Base-by-base conservation (phyloP, 2,797 vertebrate species). In the Hemitrygon akajei region DNA sequence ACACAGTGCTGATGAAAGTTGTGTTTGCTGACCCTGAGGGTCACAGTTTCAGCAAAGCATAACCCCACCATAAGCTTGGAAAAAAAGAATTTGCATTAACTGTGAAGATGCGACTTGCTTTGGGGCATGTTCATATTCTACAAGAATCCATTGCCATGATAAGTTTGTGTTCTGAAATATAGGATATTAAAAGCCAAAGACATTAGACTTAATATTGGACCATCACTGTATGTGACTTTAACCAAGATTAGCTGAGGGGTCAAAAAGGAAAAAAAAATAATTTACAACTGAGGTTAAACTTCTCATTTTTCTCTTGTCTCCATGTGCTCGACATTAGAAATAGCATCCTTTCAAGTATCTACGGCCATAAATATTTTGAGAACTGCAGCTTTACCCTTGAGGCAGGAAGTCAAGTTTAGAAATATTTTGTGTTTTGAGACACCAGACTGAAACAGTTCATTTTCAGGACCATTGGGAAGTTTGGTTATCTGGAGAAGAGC, bases 31-130 rank as follows among this genome's bases (percentile, higher is more conserved):
- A 93, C 71, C 71, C 91, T 58, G n/a, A 40, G 91, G 71, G 91
- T 73, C 71, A 76, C 71, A 30, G 40, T 76, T 14, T 73, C 91
- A 58, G 91, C 2, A 0, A 76, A 30, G 27, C 69, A 56, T 76
- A n/a, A 93, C 71, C 91, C 25, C 25, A n/a, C 25, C 27, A 75
- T 7, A 27, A 40, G 25, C 47, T 92, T 30, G 27, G 37, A 27
- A 1, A 92, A 4, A 92, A 22, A 92, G 34, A 47, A 92, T 92
- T 92, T 92, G 63, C 37, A 58, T 93, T 93, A 25, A 93, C 91
- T 75, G 37, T 56, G 73, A 93, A 56, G 34, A 92, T 75, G 71
- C 25, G 40, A 56, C 40, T 58, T 30, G 91, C 91, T 93, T 58
- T 56, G 69, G 89, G 89, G 58, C 84, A 66, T 87, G 30, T 66